Base-by-base conservation (phyloP, 2,888 invertebrate species). In the Artemia sinica region DNA sequence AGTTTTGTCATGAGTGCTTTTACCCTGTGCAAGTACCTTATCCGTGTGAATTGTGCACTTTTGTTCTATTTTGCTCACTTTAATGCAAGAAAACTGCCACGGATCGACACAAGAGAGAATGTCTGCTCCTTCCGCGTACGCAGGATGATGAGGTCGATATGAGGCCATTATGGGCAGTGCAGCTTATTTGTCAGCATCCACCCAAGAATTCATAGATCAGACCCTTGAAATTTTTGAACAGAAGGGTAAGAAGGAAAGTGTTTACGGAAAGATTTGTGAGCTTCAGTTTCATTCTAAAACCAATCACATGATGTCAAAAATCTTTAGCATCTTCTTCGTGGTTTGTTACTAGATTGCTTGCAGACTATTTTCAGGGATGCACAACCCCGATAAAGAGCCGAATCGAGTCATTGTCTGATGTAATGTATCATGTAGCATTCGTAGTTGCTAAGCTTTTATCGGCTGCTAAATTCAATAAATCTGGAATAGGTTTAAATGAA, bases 1-100 rank as follows among this genome's bases (percentile, higher is more conserved):
- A 58, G n/a, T 58, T 58, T 58, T 58, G 63, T 58, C 63, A 58
- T 28, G 14, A 58, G n/a, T 58, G 63, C 63, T 58, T n/a, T 58
- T n/a, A n/a, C 63, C n/a, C 14, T 9, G 14, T 58, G 14, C 63
- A 58, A 58, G 63, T 58, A 18, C 14, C 28, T n/a, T 58, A 58
- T 28, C 63, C 63, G 9, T 58, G 63, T 58, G 8, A 58, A 28
- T 18, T 18, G 14, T 58, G 63, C 28, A 28, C 63, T 28, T 18
- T 18, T 58, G 63, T 58, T 8, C 9, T 58, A 2, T 58, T 58
- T 28, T 58, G 63, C 28, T 58, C 63, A 18, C 63, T 9, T 58
- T 8, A 58, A 28, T 58, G 63, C 63, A 58, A 58, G 28, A 28
- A n/a, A 58, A 58, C n/a, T 58, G 63, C 63, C n/a, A 11, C n/a